Evolutionary conservation across 1,140 invertebrate species (phyloP).

Genomic region (Sycobia sp.): DNA sequence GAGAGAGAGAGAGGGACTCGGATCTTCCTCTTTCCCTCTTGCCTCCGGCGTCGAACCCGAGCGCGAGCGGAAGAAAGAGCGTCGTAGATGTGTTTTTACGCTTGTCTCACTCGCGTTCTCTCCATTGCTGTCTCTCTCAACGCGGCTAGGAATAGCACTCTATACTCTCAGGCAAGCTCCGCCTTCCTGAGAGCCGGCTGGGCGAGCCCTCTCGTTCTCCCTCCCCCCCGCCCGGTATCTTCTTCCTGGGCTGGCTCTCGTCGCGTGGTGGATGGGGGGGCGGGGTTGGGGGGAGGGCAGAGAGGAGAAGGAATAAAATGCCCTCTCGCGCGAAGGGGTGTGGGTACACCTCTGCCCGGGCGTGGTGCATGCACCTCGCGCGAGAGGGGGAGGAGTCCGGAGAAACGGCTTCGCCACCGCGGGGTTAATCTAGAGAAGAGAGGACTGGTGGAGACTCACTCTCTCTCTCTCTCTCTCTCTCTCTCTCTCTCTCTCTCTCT

Average conservation of each 20-base stretch:
- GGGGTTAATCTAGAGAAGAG: constrained; percentile 14
- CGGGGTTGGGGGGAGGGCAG: too few relatives aligned
- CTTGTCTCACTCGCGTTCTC: constrained; percentile 7
- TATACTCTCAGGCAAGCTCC: too few relatives aligned
- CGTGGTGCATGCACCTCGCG: constrained; percentile 8
- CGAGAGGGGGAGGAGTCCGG: constrained; percentile 45
- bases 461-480: not conserved
- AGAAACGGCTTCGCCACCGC: constrained; percentile 22
- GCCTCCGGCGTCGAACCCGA: not conserved
- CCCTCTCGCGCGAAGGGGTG: too few relatives aligned
- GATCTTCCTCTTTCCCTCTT: not conserved
- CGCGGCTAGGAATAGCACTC: constrained; percentile 53
- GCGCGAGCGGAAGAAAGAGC: constrained; percentile 16
- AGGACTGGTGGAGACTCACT: not conserved
- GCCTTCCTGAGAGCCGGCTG: constrained; percentile 50
- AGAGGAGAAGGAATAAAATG: too few relatives aligned
- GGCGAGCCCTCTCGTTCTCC: too few relatives aligned
- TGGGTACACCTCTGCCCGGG: constrained; percentile 34
- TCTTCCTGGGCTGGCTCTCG: constrained; percentile 15
- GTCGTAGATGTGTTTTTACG: constrained; percentile 7
- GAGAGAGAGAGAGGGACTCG: too few relatives aligned
- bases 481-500: not conserved
- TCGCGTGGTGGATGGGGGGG: too few relatives aligned
- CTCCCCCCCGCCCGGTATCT: too few relatives aligned
- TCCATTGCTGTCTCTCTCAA: too few relatives aligned